A percentile compares a stretch with the other conserved stretches of the same genome.
phyloP scores from a whole-genome alignment of 2,113 vertebrate genomes.

The Gymnocephalus cernua region DNA sequence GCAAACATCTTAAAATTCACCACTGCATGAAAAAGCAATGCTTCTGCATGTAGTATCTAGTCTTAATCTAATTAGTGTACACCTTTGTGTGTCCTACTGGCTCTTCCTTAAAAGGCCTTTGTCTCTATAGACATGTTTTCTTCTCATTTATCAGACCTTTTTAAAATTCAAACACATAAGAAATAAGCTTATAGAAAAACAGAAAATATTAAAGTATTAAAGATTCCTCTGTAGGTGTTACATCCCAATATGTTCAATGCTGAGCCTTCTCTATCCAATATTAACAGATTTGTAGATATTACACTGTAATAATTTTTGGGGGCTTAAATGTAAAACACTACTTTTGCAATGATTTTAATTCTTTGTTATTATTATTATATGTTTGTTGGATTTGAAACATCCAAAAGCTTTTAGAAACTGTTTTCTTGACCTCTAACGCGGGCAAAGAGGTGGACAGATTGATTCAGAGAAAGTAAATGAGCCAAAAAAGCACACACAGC shows the following conservation, averaged over 20 bases:
- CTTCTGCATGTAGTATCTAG: too few species aligned
- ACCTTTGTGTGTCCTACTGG: neutral
- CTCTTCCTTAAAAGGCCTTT: neutral
- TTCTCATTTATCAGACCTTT: neutral
- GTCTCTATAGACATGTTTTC: neutral
- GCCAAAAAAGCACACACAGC: slow-evolving; percentile 41
- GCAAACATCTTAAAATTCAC: too few species aligned
- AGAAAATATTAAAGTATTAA: neutral
- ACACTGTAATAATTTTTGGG: neutral
- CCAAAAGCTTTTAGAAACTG: slow-evolving; percentile 5
- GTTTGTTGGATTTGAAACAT: neutral
- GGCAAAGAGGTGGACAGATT: slow-evolving; percentile 41
- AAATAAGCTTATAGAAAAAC: neutral
- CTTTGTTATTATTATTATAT: neutral
- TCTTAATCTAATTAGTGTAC: neutral
- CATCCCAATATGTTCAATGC: neutral
- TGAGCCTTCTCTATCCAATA: neutral
- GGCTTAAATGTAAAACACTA: neutral
- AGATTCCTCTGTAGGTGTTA: neutral
- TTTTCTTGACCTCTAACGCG: slow-evolving; percentile 24
- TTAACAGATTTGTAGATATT: neutral
- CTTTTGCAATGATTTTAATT: neutral
- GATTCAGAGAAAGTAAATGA: slow-evolving; percentile 69
- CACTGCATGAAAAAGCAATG: too few species aligned
- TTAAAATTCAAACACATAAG: neutral